These are phyloP conservation scores for Cabera pusaria DNA, from an alignment of 2,888 invertebrate genomes.

Conservation along the genomic window DNA sequence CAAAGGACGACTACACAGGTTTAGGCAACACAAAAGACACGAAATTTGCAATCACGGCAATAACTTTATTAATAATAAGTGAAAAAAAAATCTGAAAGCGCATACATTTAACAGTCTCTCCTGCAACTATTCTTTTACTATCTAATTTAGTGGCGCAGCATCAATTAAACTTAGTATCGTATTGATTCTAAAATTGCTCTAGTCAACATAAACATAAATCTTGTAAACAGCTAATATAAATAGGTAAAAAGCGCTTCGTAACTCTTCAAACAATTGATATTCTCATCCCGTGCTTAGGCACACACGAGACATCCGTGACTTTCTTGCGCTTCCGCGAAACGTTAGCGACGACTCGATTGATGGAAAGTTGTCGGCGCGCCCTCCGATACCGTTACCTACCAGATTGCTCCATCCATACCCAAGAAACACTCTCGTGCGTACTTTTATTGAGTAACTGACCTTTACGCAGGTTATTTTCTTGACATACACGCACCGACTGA, in stretches of 20 bases:
- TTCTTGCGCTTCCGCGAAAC: constrained; percentile 53
- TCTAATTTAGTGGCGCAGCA: too few relatives aligned
- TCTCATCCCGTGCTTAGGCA: constrained; percentile 33
- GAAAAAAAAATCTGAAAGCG: too few relatives aligned
- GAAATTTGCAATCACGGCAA: too few relatives aligned
- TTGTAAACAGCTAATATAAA: neutral
- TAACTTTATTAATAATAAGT: too few relatives aligned
- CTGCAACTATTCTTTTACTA: too few relatives aligned
- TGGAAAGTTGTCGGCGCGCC: constrained; percentile 64
- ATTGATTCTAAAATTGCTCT: too few relatives aligned
- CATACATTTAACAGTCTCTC: too few relatives aligned
- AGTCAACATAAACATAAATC: too few relatives aligned
- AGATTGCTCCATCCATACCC: constrained; percentile 40
- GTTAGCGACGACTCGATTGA: constrained; percentile 36
- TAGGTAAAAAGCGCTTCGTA: neutral
- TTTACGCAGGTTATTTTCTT: constrained; percentile 47
- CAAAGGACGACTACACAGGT: too few relatives aligned
- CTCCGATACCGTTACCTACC: constrained; percentile 46
- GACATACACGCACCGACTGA: constrained; percentile 31
- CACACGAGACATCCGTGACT: constrained; percentile 35
- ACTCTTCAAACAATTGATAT: constrained; percentile 36
- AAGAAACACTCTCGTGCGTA: constrained; percentile 28
- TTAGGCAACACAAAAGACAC: too few relatives aligned
- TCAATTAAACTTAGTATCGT: too few relatives aligned
- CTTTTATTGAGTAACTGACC: constrained; percentile 56